Conservation (phyloP, 2,888 invertebrate species). For the Piscicola geometra region DNA sequence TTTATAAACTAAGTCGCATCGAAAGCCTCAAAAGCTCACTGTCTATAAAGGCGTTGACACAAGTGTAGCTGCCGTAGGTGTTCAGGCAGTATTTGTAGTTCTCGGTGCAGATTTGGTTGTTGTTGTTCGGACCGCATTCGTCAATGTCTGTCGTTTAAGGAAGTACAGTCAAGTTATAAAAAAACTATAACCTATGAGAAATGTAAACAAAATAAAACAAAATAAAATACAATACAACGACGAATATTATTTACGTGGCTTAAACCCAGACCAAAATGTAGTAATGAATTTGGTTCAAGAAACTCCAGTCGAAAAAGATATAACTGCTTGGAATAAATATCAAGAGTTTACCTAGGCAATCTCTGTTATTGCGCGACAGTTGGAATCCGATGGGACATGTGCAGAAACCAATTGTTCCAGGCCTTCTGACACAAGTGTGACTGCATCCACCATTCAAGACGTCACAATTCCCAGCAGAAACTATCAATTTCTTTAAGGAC, state of each 20-base stretch:
- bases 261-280: too few relatives aligned
- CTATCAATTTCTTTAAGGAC: neutral
- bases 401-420: conserved; percentile 23
- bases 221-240: too few relatives aligned
- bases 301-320: too few relatives aligned
- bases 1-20: too few relatives aligned
- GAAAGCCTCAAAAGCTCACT: neutral
- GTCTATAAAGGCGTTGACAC: conserved; percentile 1
- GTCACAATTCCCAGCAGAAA: conserved; percentile 24
- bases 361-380: conserved; percentile 22
- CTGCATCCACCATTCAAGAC: conserved; percentile 34
- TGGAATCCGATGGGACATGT: conserved; percentile 6
- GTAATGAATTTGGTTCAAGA: too few relatives aligned
- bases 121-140: conserved; percentile 31
- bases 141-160: conserved; percentile 32
- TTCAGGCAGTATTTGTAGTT: conserved; percentile 27
- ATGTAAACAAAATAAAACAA: too few relatives aligned
- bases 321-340: too few relatives aligned
- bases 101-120: conserved; percentile 1
- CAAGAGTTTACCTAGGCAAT: conserved; percentile 35
- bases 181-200: too few relatives aligned
- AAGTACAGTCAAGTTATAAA: neutral
- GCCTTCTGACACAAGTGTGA: conserved; percentile 18
- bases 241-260: too few relatives aligned
- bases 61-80: conserved; percentile 32